Evolutionary conservation across 2,888 invertebrate genomes (phyloP).

Genomic region (Hydriomena furcata): DNA sequence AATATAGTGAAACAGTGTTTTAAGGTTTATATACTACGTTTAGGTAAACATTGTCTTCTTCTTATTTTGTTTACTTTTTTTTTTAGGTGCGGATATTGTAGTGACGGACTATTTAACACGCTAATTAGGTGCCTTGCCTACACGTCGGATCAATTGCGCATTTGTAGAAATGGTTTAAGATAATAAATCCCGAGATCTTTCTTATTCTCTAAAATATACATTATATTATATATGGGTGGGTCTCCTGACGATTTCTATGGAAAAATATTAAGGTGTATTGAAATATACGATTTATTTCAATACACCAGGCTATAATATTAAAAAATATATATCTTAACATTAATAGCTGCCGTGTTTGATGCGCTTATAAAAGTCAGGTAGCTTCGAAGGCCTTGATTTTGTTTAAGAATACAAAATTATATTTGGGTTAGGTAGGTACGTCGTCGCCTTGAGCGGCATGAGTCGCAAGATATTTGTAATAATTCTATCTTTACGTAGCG

Average conservation of each 20-base stretch:
- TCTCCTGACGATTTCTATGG: too few species aligned
- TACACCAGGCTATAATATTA: too few species aligned
- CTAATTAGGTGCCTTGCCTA: not conserved
- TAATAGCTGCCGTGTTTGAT: too few species aligned
- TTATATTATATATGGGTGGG: too few species aligned
- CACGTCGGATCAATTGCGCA: conserved; percentile 8
- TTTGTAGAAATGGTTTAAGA: conserved; percentile 4
- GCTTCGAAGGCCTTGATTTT: conserved; percentile 64
- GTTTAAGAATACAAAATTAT: conserved; percentile 59
- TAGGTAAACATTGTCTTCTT: conserved; percentile 20
- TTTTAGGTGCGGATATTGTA: not conserved
- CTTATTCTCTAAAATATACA: too few species aligned
- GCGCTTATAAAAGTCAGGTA: not conserved
- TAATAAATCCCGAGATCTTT: too few species aligned
- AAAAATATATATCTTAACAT: too few species aligned
- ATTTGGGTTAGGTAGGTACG: conserved; percentile 74
- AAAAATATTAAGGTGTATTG: too few species aligned
- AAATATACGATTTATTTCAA: too few species aligned
- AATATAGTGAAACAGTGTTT: conserved; percentile 24
- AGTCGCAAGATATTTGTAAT: conserved; percentile 74
- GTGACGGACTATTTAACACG: not conserved
- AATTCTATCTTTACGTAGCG: conserved; percentile 54
- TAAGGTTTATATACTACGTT: conserved; percentile 10
- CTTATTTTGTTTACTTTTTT: not conserved
- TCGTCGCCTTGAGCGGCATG: conserved; percentile 75